Conservation (phyloP, 2,888 invertebrate genomes). For the Empis livida region DNA sequence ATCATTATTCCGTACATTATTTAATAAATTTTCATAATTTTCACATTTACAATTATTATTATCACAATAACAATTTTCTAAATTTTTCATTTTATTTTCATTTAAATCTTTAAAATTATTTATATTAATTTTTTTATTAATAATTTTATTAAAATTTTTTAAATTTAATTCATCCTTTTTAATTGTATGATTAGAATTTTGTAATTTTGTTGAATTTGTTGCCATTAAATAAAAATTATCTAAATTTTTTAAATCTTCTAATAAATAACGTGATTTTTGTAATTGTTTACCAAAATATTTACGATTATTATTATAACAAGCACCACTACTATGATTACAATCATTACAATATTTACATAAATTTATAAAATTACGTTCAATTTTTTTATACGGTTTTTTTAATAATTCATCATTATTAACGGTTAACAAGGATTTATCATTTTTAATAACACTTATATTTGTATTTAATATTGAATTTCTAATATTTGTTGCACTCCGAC, state of each 20-base stretch:
- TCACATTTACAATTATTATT: background rate
- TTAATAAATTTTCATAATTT: too few species aligned
- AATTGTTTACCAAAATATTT: too few species aligned
- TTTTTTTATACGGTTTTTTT: background rate
- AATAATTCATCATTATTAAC: background rate
- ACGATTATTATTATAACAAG: too few species aligned
- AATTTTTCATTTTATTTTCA: background rate
- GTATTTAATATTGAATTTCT: background rate
- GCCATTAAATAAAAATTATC: background rate
- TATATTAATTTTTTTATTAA: too few species aligned
- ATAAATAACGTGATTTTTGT: too few species aligned
- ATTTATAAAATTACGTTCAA: constrained; percentile 1
- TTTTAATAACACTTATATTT: background rate
- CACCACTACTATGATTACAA: constrained; percentile 3
- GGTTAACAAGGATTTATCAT: background rate
- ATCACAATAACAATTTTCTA: background rate
- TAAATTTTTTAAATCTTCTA: too few species aligned
- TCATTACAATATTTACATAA: constrained; percentile 8
- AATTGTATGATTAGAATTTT: background rate
- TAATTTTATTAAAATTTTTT: too few species aligned
- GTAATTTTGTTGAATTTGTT: background rate
- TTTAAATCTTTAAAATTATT: background rate
- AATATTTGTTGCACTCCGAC: constrained; percentile 10
- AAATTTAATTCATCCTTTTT: background rate
- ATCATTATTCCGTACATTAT: too few species aligned